phyloP scores from a whole-genome alignment of 2,797 vertebrate species.

The Acrossocheilus fasciatus region DNA sequence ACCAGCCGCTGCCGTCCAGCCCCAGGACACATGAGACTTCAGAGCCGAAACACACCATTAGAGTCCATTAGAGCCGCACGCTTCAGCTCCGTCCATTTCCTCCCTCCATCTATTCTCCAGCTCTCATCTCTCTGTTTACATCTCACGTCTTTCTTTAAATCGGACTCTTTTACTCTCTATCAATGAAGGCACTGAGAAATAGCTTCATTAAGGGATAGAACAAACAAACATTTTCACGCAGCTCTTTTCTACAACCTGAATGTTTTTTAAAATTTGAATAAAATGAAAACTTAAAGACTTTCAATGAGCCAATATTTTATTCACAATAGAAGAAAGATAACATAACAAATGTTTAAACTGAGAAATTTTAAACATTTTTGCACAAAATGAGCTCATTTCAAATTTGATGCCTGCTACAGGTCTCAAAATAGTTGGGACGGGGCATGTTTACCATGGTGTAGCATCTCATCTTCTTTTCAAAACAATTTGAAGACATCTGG shows the following conservation, averaged over 20 bases:
- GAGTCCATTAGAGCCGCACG: slow-evolving; percentile 55
- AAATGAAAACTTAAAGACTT: too few relatives aligned
- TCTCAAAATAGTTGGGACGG: too few relatives aligned
- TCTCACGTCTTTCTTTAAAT: slow-evolving; percentile 55
- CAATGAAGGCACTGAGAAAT: background rate
- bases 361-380: too few relatives aligned
- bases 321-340: too few relatives aligned
- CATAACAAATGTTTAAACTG: too few relatives aligned
- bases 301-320: too few relatives aligned
- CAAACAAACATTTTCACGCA: background rate
- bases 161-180: slow-evolving; percentile 19
- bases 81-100: slow-evolving; percentile 60
- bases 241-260: background rate
- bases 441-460: too few relatives aligned
- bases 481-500: too few relatives aligned
- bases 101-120: slow-evolving; percentile 62
- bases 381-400: too few relatives aligned
- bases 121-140: background rate
- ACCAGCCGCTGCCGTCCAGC: slow-evolving; percentile 21
- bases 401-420: too few relatives aligned
- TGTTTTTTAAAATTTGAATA: too few relatives aligned
- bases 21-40: slow-evolving; percentile 22
- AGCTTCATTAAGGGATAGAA: background rate
- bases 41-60: slow-evolving; percentile 64
- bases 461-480: too few relatives aligned